Evolutionary conservation across 2,797 vertebrate species (phyloP).

Genomic region (Mycteria americana): DNA sequence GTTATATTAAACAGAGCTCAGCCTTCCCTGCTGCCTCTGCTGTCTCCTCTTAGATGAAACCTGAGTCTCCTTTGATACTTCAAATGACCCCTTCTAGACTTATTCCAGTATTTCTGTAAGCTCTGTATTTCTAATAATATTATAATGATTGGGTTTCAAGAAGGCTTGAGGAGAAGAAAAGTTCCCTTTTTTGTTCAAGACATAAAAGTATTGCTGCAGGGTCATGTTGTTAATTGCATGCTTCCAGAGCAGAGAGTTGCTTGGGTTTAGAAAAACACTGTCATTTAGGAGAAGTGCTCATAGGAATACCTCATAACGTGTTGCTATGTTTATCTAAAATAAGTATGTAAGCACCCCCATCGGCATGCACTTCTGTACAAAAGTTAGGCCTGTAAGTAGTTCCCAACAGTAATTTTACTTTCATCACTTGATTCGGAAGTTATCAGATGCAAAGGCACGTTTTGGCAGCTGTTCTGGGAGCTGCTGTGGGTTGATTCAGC

Average conservation of each 20-base stretch:
- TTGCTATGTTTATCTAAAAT: background rate
- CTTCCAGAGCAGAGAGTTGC: background rate
- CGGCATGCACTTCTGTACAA: background rate
- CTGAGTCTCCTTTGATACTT: background rate
- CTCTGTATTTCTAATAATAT: background rate
- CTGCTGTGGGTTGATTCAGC: background rate
- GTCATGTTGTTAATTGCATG: background rate
- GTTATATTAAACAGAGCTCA: background rate
- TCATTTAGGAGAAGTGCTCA: background rate
- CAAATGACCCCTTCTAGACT: background rate
- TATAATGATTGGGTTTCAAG: background rate
- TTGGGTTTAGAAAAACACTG: background rate
- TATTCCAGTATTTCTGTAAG: background rate
- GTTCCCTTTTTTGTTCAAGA: background rate
- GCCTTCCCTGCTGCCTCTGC: background rate
- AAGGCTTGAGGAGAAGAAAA: background rate
- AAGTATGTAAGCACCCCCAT: accelerated
- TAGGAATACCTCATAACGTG: background rate
- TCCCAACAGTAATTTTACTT: background rate
- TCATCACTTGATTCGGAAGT: background rate
- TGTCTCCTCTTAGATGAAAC: background rate
- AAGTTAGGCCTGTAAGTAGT: background rate
- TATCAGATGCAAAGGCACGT: background rate
- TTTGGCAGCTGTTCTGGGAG: background rate
- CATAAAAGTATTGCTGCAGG: background rate